These are phyloP conservation scores for Epinephelus malabaricus DNA, from an alignment of 2,797 vertebrate species.

Conservation along the genomic window DNA sequence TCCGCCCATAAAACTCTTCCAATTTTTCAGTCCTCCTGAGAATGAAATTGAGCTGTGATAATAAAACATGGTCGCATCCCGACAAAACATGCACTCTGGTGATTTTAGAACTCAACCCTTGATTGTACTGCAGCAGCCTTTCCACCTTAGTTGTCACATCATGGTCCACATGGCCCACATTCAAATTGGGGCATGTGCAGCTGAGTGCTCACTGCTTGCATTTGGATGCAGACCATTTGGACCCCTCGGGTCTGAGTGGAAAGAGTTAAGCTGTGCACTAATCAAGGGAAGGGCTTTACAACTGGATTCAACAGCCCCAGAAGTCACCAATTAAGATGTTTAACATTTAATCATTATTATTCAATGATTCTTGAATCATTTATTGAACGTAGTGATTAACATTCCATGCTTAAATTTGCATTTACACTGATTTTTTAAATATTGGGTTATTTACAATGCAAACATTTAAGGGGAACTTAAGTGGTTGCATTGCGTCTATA, in stretches of 20 bases:
- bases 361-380: background rate
- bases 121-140: slow-evolving; percentile 23
- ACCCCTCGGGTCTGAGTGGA: background rate
- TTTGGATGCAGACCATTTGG: slow-evolving; percentile 19
- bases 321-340: background rate
- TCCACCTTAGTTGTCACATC: background rate
- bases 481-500: slow-evolving; percentile 4
- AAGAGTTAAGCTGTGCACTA: slow-evolving; percentile 2
- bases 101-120: background rate
- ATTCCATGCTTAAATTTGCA: background rate
- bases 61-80: background rate
- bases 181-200: slow-evolving; percentile 19
- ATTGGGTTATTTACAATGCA: slow-evolving; percentile 1
- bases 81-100: background rate
- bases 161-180: background rate
- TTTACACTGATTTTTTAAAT: background rate
- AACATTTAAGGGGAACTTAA: background rate
- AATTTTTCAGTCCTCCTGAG: background rate
- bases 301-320: background rate
- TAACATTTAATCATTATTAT: background rate
- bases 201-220: slow-evolving; percentile 30
- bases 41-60: background rate
- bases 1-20: background rate
- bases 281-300: background rate
- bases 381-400: background rate